Percentiles rank a stretch among this genome's conserved stretches.
Evolutionary conservation across 2,113 vertebrate genomes (phyloP).

Genomic region (Poecilia latipinna): DNA sequence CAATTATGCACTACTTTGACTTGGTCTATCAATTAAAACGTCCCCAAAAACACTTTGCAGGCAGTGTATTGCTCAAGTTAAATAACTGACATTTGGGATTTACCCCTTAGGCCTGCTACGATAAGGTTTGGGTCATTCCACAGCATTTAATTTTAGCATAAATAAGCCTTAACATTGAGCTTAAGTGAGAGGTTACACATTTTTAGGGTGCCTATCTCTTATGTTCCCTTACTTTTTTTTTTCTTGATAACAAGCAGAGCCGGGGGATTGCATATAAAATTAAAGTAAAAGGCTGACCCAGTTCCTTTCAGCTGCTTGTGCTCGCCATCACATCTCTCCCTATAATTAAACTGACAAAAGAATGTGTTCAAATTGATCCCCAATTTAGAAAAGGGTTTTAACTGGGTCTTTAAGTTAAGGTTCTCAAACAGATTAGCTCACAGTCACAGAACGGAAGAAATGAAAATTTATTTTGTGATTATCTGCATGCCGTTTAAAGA

Average conservation of each 20-base stretch:
- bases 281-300: neutral
- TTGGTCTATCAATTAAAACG: neutral
- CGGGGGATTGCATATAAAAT: neutral
- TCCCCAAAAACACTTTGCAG: neutral
- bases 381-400: neutral
- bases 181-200: neutral
- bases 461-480: conserved; percentile 12
- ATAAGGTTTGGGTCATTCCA: neutral
- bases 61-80: neutral
- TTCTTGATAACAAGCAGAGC: neutral
- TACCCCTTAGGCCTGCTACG: neutral
- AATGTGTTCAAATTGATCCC: neutral
- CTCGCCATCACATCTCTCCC: conserved; percentile 2
- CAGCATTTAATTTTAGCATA: neutral
- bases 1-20: neutral
- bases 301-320: neutral
- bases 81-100: neutral
- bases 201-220: neutral
- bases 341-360: conserved; percentile 11
- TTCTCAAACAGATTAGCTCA: neutral
- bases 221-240: neutral
- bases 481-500: neutral
- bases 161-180: neutral
- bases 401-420: neutral
- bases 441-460: neutral